A percentile compares a stretch with the other conserved stretches of the same genome.
These are phyloP conservation scores for Gallinago media DNA, from an alignment of 2,113 vertebrate species.

Conservation along the genomic window DNA sequence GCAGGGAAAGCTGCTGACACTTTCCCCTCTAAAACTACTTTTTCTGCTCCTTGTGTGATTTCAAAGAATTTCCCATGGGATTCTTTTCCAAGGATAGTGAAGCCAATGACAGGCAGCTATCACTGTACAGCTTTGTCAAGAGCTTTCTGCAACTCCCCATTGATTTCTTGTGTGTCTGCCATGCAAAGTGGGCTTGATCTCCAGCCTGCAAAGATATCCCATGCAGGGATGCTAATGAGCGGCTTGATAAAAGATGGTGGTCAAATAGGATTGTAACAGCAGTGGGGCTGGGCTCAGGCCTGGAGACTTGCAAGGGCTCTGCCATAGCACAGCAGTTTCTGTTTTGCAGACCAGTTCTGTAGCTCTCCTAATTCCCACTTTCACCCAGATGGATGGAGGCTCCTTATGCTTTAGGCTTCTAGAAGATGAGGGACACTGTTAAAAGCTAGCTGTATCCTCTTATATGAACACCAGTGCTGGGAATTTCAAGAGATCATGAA, in stretches of 20 bases:
- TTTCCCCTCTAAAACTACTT: background rate
- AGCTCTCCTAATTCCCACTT: slow-evolving; percentile 3
- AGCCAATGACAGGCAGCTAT: background rate
- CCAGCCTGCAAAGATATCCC: background rate
- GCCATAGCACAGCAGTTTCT: background rate
- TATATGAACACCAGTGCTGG: background rate
- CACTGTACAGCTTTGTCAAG: background rate
- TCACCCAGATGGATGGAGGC: background rate
- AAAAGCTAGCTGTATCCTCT: background rate
- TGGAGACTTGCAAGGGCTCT: background rate
- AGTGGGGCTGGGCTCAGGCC: background rate
- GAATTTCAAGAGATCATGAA: background rate
- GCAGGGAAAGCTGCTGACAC: background rate
- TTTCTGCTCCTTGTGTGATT: background rate
- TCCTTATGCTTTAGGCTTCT: slow-evolving; percentile 11
- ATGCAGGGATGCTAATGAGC: background rate
- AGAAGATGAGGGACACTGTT: background rate
- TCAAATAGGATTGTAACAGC: background rate
- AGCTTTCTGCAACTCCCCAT: background rate
- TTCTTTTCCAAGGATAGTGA: background rate
- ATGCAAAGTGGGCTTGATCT: background rate
- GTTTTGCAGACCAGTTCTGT: background rate
- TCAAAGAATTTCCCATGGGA: background rate
- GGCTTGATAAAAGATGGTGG: background rate
- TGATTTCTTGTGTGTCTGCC: background rate